Base-by-base conservation (phyloP, 2,113 vertebrate species). In the Excalfactoria chinensis region DNA sequence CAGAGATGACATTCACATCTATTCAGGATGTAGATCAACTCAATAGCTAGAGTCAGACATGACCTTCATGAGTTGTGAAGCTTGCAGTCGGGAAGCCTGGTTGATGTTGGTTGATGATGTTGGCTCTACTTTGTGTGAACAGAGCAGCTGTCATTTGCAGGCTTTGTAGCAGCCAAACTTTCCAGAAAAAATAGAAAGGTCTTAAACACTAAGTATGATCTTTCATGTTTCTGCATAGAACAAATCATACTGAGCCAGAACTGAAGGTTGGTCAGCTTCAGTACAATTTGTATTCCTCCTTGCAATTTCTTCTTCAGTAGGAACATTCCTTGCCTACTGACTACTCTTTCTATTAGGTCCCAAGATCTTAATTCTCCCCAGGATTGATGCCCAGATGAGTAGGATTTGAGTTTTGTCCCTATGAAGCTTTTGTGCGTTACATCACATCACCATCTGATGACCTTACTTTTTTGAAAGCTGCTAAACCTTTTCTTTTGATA, bases 1-100 rank as follows among this genome's bases (percentile, higher is more conserved):
- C 77, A 60, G 35, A 56, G 3, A 35, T 74, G 5, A 7, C 26
- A 30, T 22, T 44, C 13, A 43, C 58, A 17, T 55, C 44, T 62
- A 3, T 20, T 86, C 26, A 35, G 48, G 40, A 15, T 82, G 32
- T 23, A n/a, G 5, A 3, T 71, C 25, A 74, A 49, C 8, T 84
- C n/a, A 19, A 1, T 10, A 56, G 46, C n/a, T 3, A 4, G 19
- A 64, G 70, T 69, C 40, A 76, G 75, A 48, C 5, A 2, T 6
- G 23, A 40, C 49, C 72, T 71, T 48, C 20, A 2, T 5, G 40
- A 72, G 11, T 21, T 70, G 44, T 5, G n/a, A 1, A 35, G 26
- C 46, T 49, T 40, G 13, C 14, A 32, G 34, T 44, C 63, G 43
- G 48, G 70, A 71, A 59, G 9, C 0, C 0, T 26, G 15, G 13